phyloP scores from a whole-genome alignment of 2,113 vertebrate species.

The Dinomys branickii region DNA sequence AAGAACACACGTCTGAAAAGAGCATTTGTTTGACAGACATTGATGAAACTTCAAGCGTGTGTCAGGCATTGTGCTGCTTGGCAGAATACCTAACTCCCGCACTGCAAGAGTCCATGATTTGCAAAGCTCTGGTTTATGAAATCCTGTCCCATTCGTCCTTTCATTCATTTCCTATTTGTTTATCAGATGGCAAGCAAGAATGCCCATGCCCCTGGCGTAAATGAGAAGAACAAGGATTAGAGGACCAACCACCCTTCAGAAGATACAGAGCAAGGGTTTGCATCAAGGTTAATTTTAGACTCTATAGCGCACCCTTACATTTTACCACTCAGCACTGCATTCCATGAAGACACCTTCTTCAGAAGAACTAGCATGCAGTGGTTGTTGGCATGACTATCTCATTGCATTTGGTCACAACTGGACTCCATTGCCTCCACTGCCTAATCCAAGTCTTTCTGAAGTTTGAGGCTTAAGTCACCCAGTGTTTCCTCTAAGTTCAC shows the following conservation, averaged over 20 bases:
- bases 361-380: background rate
- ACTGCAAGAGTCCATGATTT: background rate
- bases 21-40: constrained; percentile 32
- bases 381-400: background rate
- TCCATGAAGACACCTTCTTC: background rate
- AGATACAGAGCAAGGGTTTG: background rate
- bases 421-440: background rate
- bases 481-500: background rate
- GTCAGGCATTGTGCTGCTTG: background rate
- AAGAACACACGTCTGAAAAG: background rate
- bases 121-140: background rate
- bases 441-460: background rate
- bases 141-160: background rate
- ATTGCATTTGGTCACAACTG: background rate
- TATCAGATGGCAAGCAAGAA: background rate
- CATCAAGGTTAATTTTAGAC: background rate
- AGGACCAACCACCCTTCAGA: background rate
- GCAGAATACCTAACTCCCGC: background rate
- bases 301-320: accelerated
- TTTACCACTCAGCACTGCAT: accelerated
- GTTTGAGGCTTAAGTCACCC: background rate
- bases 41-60: background rate
- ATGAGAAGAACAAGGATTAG: background rate
- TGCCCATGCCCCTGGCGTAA: background rate
- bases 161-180: background rate